A percentile compares a stretch with the other conserved stretches of the same genome.
Conservation (phyloP, 2,888 invertebrate genomes). For the Syrista parreyssii region DNA sequence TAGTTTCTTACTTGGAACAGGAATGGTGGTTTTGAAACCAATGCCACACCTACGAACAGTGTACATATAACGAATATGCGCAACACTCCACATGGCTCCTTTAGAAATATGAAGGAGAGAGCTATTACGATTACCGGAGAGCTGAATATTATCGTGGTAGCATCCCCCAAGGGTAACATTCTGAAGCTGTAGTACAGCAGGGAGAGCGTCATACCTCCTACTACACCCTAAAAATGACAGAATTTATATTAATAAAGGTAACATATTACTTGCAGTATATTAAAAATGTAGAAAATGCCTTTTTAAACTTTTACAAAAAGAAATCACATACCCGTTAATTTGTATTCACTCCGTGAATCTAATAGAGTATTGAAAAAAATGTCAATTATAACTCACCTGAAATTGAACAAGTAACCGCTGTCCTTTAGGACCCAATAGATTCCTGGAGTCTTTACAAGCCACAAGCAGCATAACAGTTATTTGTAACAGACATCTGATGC, state of each 20-base stretch:
- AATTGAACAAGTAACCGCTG: conserved; percentile 60
- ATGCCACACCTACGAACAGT: conserved; percentile 63
- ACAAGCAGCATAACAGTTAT: conserved; percentile 59
- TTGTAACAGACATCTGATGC: conserved; percentile 63
- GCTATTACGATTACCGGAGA: conserved; percentile 67
- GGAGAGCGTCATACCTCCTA: conserved; percentile 66
- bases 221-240: conserved; percentile 58
- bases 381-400: conserved; percentile 48
- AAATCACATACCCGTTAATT: too few species aligned
- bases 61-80: conserved; percentile 64
- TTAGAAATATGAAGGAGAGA: conserved; percentile 64
- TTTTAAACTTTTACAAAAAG: background rate
- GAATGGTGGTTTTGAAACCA: conserved; percentile 67
- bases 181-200: conserved; percentile 67
- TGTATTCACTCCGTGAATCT: background rate
- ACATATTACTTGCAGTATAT: background rate
- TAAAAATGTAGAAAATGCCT: background rate
- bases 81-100: conserved; percentile 67
- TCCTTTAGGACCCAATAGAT: conserved; percentile 61
- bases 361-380: background rate
- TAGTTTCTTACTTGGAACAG: conserved; percentile 56
- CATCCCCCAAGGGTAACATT: conserved; percentile 67
- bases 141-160: conserved; percentile 68
- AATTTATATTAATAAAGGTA: conserved; percentile 3
- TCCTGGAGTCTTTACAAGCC: conserved; percentile 53